Conservation (phyloP, 2,888 invertebrate species). For the Pandemis heparana region DNA sequence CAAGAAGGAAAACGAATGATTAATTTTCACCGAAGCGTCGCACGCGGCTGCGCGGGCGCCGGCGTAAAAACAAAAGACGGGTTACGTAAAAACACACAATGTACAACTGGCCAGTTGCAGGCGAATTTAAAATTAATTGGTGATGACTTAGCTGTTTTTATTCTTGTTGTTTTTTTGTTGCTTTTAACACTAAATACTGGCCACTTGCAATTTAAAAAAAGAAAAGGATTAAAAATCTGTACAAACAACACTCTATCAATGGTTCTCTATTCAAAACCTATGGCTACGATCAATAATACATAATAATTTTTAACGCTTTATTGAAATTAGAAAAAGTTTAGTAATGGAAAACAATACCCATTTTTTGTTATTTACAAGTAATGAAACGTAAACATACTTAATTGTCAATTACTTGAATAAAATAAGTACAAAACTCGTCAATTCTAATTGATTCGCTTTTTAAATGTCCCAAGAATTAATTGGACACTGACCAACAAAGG, state of each 20-base stretch:
- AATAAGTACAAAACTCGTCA: not conserved
- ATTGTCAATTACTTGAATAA: not conserved
- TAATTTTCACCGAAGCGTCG: slow-evolving; percentile 62
- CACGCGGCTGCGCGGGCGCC: slow-evolving; percentile 55
- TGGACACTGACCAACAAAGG: not conserved
- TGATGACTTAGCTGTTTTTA: not conserved
- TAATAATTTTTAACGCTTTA: too few relatives aligned
- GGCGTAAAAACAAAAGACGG: slow-evolving; percentile 56
- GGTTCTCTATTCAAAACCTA: too few relatives aligned
- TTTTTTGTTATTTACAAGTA: not conserved
- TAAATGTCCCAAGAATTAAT: not conserved
- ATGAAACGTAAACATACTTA: not conserved
- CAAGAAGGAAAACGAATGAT: slow-evolving; percentile 61
- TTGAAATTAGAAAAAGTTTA: too few relatives aligned
- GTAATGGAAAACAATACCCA: too few relatives aligned
- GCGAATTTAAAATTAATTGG: slow-evolving; percentile 48
- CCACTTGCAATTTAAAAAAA: not conserved
- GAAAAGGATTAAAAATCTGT: too few relatives aligned
- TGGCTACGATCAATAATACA: too few relatives aligned
- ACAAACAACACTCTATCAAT: too few relatives aligned
- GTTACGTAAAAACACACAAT: slow-evolving; percentile 63
- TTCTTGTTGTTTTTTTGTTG: too few relatives aligned
- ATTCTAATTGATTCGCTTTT: not conserved
- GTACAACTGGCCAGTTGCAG: slow-evolving; percentile 52
- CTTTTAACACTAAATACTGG: not conserved